A percentile compares a stretch with the other conserved stretches of the same genome.
Evolutionary conservation across 2,113 vertebrate genomes (phyloP).

Genomic region (Papio anubis): DNA sequence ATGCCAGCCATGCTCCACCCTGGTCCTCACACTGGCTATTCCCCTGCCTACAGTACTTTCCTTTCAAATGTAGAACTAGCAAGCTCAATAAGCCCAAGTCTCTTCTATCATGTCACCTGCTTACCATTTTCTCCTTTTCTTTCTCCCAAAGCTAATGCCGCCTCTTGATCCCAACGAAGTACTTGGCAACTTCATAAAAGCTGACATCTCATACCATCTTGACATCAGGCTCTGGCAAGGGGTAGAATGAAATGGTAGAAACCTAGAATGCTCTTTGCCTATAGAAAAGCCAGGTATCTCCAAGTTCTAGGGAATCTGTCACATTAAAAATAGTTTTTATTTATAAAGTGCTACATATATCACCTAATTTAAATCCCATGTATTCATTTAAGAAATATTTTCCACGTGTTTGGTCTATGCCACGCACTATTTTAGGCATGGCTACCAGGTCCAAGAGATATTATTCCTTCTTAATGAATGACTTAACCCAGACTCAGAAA

Average conservation of each 20-base stretch:
- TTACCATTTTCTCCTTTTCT: not conserved
- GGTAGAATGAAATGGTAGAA: not conserved
- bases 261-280: not conserved
- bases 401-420: not conserved
- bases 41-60: not conserved
- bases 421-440: not conserved
- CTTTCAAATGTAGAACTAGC: not conserved
- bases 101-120: not conserved
- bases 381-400: slow-evolving; percentile 2
- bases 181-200: not conserved
- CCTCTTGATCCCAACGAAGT: not conserved
- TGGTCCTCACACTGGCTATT: too few relatives aligned
- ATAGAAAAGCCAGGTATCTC: not conserved
- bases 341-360: not conserved
- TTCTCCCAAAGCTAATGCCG: not conserved
- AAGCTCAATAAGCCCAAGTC: not conserved
- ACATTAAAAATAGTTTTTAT: not conserved
- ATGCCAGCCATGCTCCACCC: not conserved
- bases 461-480: not conserved
- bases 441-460: not conserved
- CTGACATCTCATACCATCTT: not conserved
- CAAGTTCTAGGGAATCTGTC: not conserved
- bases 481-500: not conserved
- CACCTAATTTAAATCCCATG: not conserved
- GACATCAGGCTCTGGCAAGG: not conserved